Percentiles rank a stretch among this genome's conserved stretches.
Evolutionary conservation across 1,140 invertebrate species (phyloP).

Genomic region (Eumaeus atala): DNA sequence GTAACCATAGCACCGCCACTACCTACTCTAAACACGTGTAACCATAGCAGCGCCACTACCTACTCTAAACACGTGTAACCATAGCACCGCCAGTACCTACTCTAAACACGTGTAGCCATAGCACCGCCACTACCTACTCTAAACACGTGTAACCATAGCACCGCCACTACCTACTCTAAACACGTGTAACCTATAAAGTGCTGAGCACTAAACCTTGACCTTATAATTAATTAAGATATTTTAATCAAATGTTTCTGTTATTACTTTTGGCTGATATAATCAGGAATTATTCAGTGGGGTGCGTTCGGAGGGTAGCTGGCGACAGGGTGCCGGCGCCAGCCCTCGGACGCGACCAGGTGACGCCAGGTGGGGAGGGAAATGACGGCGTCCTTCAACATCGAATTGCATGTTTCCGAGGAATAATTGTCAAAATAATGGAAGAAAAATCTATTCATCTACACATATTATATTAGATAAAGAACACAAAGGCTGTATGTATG

Average conservation of each 20-base stretch:
- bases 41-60: no score
- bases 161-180: no score
- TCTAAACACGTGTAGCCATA: no score
- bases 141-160: no score
- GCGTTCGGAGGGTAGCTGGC: not conserved
- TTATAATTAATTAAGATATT: constrained; percentile 18
- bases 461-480: no score
- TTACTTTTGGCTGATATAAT: constrained; percentile 21
- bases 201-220: constrained; percentile 21
- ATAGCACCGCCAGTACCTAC: no score
- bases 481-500: no score
- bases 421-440: not conserved
- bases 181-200: constrained; percentile 6
- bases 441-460: not conserved
- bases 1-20: no score
- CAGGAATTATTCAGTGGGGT: constrained; percentile 24
- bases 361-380: no score
- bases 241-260: constrained; percentile 11
- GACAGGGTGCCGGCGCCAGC: constrained; percentile 13
- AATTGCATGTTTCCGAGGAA: constrained; percentile 6
- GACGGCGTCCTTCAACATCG: not conserved
- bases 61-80: no score
- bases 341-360: constrained; percentile 16
- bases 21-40: no score
- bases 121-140: not conserved